Evolutionary conservation across 2,113 vertebrate genomes (phyloP), one percentile per base, ranked within the genome.

Genomic region (Maccullochella peelii): DNA sequence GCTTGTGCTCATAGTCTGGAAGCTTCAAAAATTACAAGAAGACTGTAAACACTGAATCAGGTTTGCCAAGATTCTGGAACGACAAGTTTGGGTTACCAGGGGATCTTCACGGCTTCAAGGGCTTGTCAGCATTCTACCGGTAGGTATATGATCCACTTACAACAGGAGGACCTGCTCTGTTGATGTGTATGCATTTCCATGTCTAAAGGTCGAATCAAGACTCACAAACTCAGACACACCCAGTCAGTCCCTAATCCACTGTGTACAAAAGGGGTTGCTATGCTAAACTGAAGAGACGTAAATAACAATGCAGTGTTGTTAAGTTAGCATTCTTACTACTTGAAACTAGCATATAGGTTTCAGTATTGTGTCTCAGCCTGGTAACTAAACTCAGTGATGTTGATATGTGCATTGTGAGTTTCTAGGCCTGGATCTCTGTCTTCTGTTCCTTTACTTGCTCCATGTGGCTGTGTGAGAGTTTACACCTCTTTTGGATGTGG

Each of bases 51-150:
- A 40, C 25, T 36, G 5, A 38, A 79, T 50, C 77, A 25, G 69
- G 68, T 80, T 80, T n/a, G 12, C 49, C 5, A 65, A 44, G 69
- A 80, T 73, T 73, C 18, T 79, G 8, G 16, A 50, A 5, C n/a
- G 16, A 71, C 23, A 30, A 1, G 38, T 38, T 38, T 38, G 38
- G 38, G 38, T 38, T 38, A 38, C 7, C 38, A 52, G 33, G 44
- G 11, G 25, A 18, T 11, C 66, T 25, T 36, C 1, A 30, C 20
- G 8, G 16, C 50, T 38, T 3, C 33, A 33, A 4, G 33, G 33
- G 33, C 2, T 33, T n/a, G n/a, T n/a, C n/a, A n/a, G n/a, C n/a
- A n/a, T n/a, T n/a, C n/a, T n/a, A n/a, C n/a, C n/a, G n/a, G n/a
- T n/a, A n/a, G n/a, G n/a, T n/a, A n/a, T n/a, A n/a, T n/a, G n/a